Evolutionary conservation across 2,113 vertebrate species (phyloP).

Genomic region (Pollachius pollachius): DNA sequence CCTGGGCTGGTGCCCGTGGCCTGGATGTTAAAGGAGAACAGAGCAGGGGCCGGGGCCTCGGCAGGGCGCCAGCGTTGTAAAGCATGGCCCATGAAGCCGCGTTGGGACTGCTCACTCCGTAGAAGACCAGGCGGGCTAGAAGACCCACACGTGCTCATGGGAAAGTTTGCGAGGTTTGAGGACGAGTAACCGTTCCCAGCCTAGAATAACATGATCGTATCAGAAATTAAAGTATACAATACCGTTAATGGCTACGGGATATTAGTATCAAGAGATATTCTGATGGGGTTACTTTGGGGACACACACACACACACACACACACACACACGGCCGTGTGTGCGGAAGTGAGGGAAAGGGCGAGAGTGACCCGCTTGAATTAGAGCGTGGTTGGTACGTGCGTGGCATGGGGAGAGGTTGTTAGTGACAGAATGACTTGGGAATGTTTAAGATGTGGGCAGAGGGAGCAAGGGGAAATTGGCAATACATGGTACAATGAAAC

Average conservation of each 20-base stretch:
- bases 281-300: no score
- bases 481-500: no score
- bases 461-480: no score
- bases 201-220: no score
- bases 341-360: neutral
- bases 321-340: neutral
- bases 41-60: neutral
- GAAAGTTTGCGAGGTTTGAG: no score
- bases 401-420: neutral
- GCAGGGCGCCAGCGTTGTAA: neutral
- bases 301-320: no score
- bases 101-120: neutral
- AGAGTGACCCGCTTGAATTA: neutral
- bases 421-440: neutral
- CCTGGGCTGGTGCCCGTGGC: constrained; percentile 5
- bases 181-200: no score
- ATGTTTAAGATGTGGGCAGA: no score
- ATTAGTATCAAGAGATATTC: no score
- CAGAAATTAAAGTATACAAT: no score
- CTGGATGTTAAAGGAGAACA: neutral
- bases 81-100: neutral
- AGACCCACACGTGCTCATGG: no score
- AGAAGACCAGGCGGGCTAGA: neutral
- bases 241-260: no score
- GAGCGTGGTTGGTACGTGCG: constrained; percentile 18